Evolutionary conservation across 2,888 invertebrate genomes (phyloP), one percentile per base, ranked within the genome.

Genomic region (Pterostichus niger): DNA sequence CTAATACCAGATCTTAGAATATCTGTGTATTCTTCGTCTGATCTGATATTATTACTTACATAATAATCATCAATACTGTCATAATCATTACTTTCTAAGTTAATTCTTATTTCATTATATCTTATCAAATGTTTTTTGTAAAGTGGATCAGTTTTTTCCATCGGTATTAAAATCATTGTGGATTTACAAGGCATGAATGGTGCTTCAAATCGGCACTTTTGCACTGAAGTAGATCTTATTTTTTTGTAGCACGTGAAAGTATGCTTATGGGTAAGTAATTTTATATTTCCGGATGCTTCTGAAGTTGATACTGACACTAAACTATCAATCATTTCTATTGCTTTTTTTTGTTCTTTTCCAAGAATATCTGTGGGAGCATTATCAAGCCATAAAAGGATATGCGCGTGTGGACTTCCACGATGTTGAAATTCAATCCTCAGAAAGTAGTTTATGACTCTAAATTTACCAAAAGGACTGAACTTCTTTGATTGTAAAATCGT

Each of bases 401-500:
- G 86, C 56, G 81, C 82, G 61, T 86, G 88, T 31, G 88, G 88
- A 77, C 88, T 88, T 35, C 87, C 88, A 52, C 86, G 84, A 84
- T 88, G 87, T 83, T 88, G 88, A 83, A 88, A 89, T 85, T 88
- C 88, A 59, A 88, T 88, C 17, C 87, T 76, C 84, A 85, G 85
- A 80, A 89, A 89, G 81, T 87, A 89, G 84, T 87, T 15, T 7
- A 77, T 2, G 6, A 88, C 86, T 71, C 85, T 82, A 85, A 87
- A 87, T 82, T 85, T 85, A 33, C 86, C 85, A 49, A 88, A 88
- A 44, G 89, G 88, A 84, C 85, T 87, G 6, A 24, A 15, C 82
- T 84, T 86, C 81, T 87, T 87, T 13, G 56, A 56, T 59, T 88
- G 83, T 17, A 89, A 85, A 9, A 88, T 80, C 80, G 64, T 86